A percentile compares a stretch with the other conserved stretches of the same genome.
Evolutionary conservation across 2,113 vertebrate species (phyloP).

Genomic region (Cricetomys ansorgei): DNA sequence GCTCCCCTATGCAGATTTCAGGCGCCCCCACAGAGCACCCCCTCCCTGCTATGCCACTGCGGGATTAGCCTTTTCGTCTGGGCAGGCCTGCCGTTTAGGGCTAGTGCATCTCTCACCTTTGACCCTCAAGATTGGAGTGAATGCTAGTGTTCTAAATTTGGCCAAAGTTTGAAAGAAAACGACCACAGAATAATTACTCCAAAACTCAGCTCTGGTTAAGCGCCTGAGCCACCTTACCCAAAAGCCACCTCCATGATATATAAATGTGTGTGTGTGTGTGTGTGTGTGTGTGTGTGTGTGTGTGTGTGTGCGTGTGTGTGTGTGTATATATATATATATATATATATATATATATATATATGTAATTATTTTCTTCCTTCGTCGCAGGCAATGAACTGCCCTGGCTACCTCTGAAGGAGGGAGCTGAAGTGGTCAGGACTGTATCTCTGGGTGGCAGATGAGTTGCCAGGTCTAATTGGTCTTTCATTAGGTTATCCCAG

Average conservation of each 20-base stretch:
- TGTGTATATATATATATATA: no score
- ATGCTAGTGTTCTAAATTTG: conserved; percentile 83
- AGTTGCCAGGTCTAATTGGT: conserved; percentile 9
- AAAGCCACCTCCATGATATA: not conserved
- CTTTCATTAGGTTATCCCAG: conserved; percentile 36
- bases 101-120: conserved; percentile 88
- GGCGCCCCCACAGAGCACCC: conserved; percentile 71
- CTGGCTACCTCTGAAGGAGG: not conserved
- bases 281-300: no score
- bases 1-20: conserved; percentile 57
- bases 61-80: conserved; percentile 78
- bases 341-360: no score
- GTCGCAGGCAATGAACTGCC: not conserved
- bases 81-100: conserved; percentile 85
- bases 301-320: no score
- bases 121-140: conserved; percentile 85
- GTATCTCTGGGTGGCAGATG: not conserved
- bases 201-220: conserved; percentile 13
- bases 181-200: not conserved
- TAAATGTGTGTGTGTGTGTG: no score
- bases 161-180: conserved; percentile 86
- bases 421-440: not conserved
- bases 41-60: conserved; percentile 41
- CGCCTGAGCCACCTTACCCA: not conserved
- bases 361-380: not conserved